Evolutionary conservation across 2,888 invertebrate species (phyloP), one percentile per base, ranked within the genome.

Genomic region (Cenopis cana): DNA sequence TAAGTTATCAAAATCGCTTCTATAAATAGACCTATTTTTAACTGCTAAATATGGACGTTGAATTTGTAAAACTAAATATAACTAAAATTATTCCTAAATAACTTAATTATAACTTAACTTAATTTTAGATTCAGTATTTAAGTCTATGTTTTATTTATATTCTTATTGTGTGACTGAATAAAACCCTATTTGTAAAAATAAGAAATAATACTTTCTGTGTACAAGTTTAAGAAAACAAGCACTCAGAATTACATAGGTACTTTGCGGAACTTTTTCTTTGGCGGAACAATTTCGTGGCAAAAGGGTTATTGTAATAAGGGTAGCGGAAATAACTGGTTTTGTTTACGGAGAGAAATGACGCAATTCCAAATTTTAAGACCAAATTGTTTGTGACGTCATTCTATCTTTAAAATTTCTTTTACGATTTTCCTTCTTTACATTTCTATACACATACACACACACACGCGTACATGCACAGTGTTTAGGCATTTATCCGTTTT

Each of bases 251-350:
- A 55, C 55, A 29, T 55, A 12, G n/a, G n/a, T n/a, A 52, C 24
- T 54, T 24, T 24, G 29, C n/a, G 29, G 14, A 55, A 29, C n/a
- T 29, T 55, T 55, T 55, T 55, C 55, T 55, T 54, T 55, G n/a
- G 24, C 0, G 55, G 29, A 55, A 55, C 55, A 55, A 55, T 55
- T 29, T 55, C 9, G 29, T 50, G n/a, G 55, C 55, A n/a, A 29
- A 55, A 55, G 29, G 55, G 55, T 55, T 55, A 55, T 55, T 55
- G 29, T 29, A 55, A 55, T 55, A n/a, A 55, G 55, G 14, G 29
- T n/a, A 14, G 29, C 29, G 55, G n/a, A 55, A 55, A 55, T 55
- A 55, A 55, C 29, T n/a, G 24, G 29, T 29, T 55, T 55, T 29
- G 55, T 55, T 29, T 55, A 10, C 14, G 29, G 55, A 8, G 29